These are phyloP conservation scores for Oreochromis aureus DNA, from an alignment of 2,113 vertebrate species.

Conservation along the genomic window DNA sequence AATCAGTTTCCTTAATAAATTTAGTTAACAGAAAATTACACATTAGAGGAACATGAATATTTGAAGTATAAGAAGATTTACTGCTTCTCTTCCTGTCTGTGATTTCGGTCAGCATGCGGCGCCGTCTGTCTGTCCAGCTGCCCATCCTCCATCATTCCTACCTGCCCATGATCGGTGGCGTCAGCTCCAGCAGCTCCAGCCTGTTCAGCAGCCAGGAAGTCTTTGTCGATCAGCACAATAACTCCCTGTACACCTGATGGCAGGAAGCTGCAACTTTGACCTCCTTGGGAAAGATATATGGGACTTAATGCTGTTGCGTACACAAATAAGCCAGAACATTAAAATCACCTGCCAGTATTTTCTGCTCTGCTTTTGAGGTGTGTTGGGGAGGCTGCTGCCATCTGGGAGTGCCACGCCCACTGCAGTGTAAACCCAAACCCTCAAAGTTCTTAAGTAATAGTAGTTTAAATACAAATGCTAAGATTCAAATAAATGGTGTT, in stretches of 20 bases:
- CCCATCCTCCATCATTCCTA: slow-evolving; percentile 62
- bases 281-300: not conserved
- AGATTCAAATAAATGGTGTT: no score
- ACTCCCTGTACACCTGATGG: not conserved
- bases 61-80: not conserved
- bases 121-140: slow-evolving; percentile 51
- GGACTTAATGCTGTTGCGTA: not conserved
- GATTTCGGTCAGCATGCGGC: not conserved
- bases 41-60: not conserved
- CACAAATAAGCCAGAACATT: not conserved
- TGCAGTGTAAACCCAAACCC: not conserved
- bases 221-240: not conserved
- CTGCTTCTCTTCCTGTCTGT: not conserved
- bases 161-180: slow-evolving; percentile 33
- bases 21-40: not conserved
- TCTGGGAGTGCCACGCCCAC: not conserved
- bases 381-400: not conserved
- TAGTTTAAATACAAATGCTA: no score
- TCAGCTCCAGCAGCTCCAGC: slow-evolving; percentile 48
- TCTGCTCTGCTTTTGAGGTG: rapidly evolving
- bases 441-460: not conserved
- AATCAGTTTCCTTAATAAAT: not conserved
- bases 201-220: not conserved
- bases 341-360: not conserved
- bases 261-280: not conserved